Evolutionary conservation across 2,113 vertebrate genomes (phyloP).

Genomic region (Dendropsophus ebraccatus): DNA sequence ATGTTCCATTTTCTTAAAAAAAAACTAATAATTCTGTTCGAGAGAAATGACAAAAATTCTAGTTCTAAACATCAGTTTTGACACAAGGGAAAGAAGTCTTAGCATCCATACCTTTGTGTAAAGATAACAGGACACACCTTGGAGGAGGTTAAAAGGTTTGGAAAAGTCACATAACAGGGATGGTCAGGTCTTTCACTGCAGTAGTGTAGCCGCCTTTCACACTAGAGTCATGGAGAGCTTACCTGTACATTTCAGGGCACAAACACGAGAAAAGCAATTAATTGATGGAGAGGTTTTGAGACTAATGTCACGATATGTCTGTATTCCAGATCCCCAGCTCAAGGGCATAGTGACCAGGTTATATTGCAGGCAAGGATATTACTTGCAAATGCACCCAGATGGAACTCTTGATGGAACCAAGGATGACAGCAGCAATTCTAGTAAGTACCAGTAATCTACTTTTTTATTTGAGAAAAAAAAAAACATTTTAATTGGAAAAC

Average conservation of each 20-base stretch:
- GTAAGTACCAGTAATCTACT: constrained; percentile 72
- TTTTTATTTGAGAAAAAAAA: background rate
- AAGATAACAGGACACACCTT: constrained; percentile 19
- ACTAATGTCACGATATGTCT: constrained; percentile 76
- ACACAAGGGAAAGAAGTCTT: background rate
- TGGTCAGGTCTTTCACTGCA: constrained; percentile 11
- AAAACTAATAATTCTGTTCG: no score
- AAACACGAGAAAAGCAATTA: constrained; percentile 57
- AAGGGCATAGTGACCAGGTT: constrained; percentile 99
- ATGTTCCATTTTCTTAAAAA: no score
- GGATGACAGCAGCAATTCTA: constrained; percentile 99
- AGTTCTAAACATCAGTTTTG: background rate
- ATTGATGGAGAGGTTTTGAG: constrained; percentile 64
- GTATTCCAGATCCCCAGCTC: constrained; percentile 98
- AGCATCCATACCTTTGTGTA: background rate
- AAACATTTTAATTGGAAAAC: background rate
- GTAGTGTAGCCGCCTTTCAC: background rate
- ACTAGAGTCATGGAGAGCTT: background rate
- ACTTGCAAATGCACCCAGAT: constrained; percentile 99
- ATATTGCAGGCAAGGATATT: constrained; percentile 99
- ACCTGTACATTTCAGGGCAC: background rate
- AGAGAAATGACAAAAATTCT: background rate
- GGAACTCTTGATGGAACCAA: constrained; percentile 99
- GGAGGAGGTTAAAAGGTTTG: constrained; percentile 2
- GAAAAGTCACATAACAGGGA: constrained; percentile 29